Conservation (phyloP, 2,797 vertebrate genomes). For the Myotis findleyi region DNA sequence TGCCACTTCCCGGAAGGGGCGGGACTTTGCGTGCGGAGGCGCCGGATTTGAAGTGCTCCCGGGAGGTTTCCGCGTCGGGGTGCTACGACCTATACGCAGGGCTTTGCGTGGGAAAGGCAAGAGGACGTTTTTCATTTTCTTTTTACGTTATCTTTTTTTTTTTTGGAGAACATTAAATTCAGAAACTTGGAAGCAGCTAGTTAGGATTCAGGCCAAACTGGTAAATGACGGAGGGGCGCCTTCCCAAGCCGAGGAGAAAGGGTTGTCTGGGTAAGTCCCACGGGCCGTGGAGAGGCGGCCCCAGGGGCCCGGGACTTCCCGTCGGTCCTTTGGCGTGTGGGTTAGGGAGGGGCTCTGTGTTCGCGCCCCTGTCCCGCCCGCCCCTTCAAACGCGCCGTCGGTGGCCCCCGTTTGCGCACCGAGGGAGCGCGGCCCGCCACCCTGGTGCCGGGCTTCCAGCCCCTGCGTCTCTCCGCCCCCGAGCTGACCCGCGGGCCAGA, state of each 20-base stretch:
- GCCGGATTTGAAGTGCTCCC: neutral
- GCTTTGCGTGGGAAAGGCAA: neutral
- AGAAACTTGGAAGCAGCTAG: neutral
- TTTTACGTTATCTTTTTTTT: no score
- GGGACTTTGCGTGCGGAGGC: neutral
- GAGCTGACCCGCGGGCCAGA: no score
- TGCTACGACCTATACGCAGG: fast-evolving
- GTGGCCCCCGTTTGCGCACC: no score
- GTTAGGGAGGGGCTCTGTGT: neutral
- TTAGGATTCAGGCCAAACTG: neutral
- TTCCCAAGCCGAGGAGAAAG: slow-evolving; percentile 24
- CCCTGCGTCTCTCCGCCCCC: neutral
- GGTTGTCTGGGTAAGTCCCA: slow-evolving; percentile 70
- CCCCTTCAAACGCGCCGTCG: neutral
- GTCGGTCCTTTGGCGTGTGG: neutral
- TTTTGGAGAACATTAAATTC: neutral
- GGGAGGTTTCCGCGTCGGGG: fast-evolving
- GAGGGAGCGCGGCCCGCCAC: neutral
- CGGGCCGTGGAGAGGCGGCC: neutral
- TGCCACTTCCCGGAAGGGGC: slow-evolving; percentile 70
- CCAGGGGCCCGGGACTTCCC: neutral
- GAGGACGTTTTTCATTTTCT: neutral
- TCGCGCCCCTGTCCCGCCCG: no score
- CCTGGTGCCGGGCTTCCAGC: no score
- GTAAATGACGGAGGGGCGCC: neutral